Conservation (phyloP, 2,888 invertebrate species). For the Drosophila testacea region DNA sequence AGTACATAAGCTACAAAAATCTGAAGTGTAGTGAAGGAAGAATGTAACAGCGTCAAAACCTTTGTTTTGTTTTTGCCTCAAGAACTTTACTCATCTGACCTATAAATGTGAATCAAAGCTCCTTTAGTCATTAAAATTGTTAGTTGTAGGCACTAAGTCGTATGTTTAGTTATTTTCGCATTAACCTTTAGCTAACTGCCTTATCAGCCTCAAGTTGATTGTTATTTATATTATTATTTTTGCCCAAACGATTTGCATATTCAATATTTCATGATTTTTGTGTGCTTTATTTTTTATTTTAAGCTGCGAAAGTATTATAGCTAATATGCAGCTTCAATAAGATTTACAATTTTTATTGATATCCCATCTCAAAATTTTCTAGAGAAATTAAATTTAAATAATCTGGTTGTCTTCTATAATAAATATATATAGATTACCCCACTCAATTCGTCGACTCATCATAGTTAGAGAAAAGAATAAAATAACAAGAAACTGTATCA, state of each 20-base stretch:
- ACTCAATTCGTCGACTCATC: slow-evolving; percentile 43
- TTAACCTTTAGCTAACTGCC: slow-evolving; percentile 68
- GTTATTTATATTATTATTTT: slow-evolving; percentile 38
- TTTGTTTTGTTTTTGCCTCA: slow-evolving; percentile 9
- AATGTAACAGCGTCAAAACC: slow-evolving; percentile 2
- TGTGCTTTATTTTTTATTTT: slow-evolving; percentile 25
- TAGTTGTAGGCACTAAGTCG: slow-evolving; percentile 68
- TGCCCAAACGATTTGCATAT: slow-evolving; percentile 24
- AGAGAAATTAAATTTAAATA: neutral
- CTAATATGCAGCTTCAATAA: slow-evolving; percentile 38
- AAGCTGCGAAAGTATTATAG: slow-evolving; percentile 70
- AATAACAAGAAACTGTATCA: slow-evolving; percentile 37
- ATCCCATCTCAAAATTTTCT: slow-evolving; percentile 49
- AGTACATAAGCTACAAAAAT: slow-evolving; percentile 34
- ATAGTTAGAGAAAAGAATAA: slow-evolving; percentile 26
- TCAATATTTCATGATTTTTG: slow-evolving; percentile 38
- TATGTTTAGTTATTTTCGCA: slow-evolving; percentile 54
- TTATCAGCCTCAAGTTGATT: slow-evolving; percentile 57
- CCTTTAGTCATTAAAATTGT: slow-evolving; percentile 64
- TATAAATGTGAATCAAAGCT: slow-evolving; percentile 75
- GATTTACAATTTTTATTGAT: slow-evolving; percentile 29
- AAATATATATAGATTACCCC: neutral
- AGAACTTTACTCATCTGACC: slow-evolving; percentile 28
- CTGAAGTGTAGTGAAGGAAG: slow-evolving; percentile 20
- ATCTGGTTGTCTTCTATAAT: slow-evolving; percentile 18